Conservation (phyloP, 2,888 invertebrate species). For the Exephanes ischioxanthus region DNA sequence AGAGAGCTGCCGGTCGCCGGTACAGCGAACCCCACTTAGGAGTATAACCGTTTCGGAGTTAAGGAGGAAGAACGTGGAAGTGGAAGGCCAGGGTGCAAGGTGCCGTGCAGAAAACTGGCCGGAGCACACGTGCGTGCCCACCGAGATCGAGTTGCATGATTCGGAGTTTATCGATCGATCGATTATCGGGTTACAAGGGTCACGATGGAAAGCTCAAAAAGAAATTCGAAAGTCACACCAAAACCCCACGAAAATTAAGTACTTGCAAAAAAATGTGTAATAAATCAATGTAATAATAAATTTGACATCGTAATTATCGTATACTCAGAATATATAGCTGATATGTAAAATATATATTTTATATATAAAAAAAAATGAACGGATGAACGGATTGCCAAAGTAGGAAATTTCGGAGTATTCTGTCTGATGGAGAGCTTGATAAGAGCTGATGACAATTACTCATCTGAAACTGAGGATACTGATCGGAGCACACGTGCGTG, state of each 20-base stretch:
- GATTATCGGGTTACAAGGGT: too few relatives aligned
- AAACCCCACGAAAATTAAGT: too few relatives aligned
- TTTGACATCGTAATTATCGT: too few relatives aligned
- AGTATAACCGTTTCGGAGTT: conserved; percentile 49
- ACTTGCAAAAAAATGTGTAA: too few relatives aligned
- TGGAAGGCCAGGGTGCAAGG: conserved; percentile 59
- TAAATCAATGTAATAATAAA: too few relatives aligned
- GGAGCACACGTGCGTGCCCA: background rate
- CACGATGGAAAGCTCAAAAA: background rate
- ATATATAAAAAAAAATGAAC: too few relatives aligned
- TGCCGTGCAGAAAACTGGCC: conserved; percentile 29
- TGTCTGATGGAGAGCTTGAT: background rate
- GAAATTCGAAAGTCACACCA: too few relatives aligned
- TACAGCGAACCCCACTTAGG: conserved; percentile 83
- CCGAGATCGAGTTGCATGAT: background rate
- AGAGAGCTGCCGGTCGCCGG: conserved; percentile 72
- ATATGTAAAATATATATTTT: too few relatives aligned
- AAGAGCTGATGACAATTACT: too few relatives aligned
- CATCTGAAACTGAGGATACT: background rate
- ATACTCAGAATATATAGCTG: too few relatives aligned
- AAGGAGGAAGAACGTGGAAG: conserved; percentile 19
- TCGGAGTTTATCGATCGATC: too few relatives aligned
- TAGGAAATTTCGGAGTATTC: background rate
- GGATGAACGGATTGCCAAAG: background rate
- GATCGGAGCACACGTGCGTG: background rate